A percentile compares a stretch with the other conserved stretches of the same genome.
These are phyloP conservation scores for Siniperca knerii DNA, from an alignment of 2,113 vertebrate species.

Conservation along the genomic window DNA sequence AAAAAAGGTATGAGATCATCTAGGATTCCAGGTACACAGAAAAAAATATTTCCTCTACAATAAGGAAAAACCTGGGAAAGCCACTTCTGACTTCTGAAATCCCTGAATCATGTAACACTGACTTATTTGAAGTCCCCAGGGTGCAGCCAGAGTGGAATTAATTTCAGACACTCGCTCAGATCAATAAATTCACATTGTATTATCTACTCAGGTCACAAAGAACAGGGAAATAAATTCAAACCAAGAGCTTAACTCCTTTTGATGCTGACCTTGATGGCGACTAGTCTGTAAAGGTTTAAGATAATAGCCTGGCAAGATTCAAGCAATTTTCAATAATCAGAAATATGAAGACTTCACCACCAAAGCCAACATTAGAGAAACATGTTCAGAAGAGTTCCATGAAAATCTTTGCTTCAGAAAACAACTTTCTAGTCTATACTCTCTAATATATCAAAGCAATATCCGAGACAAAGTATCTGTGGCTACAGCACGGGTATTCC, in stretches of 20 bases:
- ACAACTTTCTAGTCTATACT: not conserved
- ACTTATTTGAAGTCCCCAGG: slow-evolving; percentile 47
- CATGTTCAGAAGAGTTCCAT: not conserved
- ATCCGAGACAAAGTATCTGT: slow-evolving; percentile 16
- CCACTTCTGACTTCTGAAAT: slow-evolving; percentile 30
- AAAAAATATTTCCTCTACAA: not conserved
- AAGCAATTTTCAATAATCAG: not conserved
- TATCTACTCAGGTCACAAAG: slow-evolving; percentile 38
- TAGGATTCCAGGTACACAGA: not conserved
- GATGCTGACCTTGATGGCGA: not conserved
- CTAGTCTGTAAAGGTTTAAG: not conserved
- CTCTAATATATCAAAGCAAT: not conserved
- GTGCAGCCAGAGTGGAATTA: slow-evolving; percentile 52
- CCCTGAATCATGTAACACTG: slow-evolving; percentile 40
- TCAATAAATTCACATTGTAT: slow-evolving; percentile 67
- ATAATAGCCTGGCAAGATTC: not conserved
- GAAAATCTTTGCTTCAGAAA: not conserved
- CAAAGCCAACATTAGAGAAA: not conserved
- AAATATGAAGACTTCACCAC: not conserved
- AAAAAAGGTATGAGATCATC: not conserved
- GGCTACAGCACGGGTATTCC: not conserved
- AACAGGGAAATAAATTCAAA: slow-evolving; percentile 46
- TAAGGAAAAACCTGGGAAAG: slow-evolving; percentile 28
- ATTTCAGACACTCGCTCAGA: slow-evolving; percentile 54
- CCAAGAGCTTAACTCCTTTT: slow-evolving; percentile 1